A percentile compares a stretch with the other conserved stretches of the same genome.
phyloP scores from a whole-genome alignment of 1,140 invertebrate genomes.

The Araneus ventricosus region DNA sequence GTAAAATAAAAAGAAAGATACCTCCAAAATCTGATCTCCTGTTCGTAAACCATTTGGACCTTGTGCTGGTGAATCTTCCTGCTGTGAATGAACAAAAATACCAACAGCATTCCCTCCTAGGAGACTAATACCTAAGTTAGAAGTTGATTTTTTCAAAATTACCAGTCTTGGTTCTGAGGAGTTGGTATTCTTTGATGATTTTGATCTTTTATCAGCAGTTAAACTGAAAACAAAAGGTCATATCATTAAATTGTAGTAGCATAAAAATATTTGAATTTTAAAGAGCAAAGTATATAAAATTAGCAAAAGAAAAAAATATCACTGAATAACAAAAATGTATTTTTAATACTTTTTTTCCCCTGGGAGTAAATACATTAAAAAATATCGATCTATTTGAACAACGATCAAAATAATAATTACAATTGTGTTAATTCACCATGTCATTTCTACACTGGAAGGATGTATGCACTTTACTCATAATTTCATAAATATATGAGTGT shows the following conservation, averaged over 20 bases:
- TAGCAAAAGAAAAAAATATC: no score
- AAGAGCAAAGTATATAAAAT: neutral
- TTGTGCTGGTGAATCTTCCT: constrained; percentile 88
- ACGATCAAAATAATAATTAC: no score
- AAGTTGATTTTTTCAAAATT: constrained; percentile 90
- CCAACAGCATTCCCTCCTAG: constrained; percentile 97
- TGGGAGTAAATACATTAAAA: no score
- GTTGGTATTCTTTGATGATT: constrained; percentile 33
- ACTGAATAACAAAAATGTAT: no score
- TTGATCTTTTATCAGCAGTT: constrained; percentile 51
- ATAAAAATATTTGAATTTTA: neutral
- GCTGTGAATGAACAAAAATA: constrained; percentile 96
- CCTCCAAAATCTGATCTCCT: constrained; percentile 80
- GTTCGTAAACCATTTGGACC: constrained; percentile 79
- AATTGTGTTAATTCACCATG: no score
- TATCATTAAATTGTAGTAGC: neutral
- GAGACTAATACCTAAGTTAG: constrained; percentile 92
- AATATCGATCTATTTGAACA: no score
- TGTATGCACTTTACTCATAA: no score
- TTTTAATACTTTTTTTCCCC: no score
- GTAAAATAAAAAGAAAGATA: constrained; percentile 70
- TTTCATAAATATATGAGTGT: no score
- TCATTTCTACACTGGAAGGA: no score
- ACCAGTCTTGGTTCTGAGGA: constrained; percentile 86
- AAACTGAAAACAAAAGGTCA: neutral